A percentile compares a stretch with the other conserved stretches of the same genome.
Evolutionary conservation across 2,113 vertebrate genomes (phyloP).

Genomic region (Rhombomys opimus): DNA sequence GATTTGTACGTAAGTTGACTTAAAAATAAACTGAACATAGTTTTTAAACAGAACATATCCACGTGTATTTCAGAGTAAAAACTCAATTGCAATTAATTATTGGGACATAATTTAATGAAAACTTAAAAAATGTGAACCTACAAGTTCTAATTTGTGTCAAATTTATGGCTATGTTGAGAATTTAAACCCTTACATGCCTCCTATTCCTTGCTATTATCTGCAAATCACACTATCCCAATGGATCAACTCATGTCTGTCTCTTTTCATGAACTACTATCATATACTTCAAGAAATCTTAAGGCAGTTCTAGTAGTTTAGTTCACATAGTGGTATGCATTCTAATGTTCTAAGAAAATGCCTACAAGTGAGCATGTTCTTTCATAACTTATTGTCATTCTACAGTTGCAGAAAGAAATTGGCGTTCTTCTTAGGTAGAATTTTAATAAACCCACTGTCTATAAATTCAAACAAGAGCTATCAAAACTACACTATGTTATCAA

Average conservation of each 20-base stretch:
- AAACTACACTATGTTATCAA: not conserved
- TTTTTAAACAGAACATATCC: not conserved
- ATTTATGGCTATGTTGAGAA: not conserved
- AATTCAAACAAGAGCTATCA: constrained; percentile 2
- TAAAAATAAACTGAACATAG: not conserved
- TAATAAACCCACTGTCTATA: not conserved
- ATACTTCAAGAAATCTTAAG: not conserved
- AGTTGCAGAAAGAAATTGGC: not conserved
- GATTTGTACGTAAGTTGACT: not conserved
- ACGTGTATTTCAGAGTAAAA: not conserved
- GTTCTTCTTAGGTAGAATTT: not conserved
- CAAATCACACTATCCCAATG: not conserved
- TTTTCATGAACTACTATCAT: constrained; percentile 14
- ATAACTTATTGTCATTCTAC: not conserved
- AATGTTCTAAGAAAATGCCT: not conserved
- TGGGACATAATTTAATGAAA: not conserved
- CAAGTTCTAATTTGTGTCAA: not conserved
- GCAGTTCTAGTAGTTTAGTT: not conserved
- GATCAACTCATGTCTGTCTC: not conserved
- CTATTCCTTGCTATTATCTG: not conserved
- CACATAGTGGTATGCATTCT: not conserved
- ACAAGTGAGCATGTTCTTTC: not conserved
- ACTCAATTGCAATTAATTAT: not conserved
- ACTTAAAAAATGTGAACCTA: not conserved
- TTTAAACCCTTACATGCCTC: not conserved